These are phyloP conservation scores for Pogoniulus pusillus DNA, from an alignment of 2,797 vertebrate species.

Conservation along the genomic window DNA sequence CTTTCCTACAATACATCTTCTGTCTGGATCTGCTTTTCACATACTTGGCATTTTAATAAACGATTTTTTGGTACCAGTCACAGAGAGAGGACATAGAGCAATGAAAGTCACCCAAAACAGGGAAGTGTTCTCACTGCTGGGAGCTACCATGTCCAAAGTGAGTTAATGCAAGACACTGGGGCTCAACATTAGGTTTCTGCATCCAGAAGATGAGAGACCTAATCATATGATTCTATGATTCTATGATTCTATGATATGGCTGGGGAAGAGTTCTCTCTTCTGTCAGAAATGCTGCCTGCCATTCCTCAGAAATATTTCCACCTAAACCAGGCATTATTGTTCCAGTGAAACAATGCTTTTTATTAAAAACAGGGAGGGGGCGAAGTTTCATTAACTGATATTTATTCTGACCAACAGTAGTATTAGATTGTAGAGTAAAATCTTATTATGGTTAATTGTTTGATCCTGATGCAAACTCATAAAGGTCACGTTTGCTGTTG, in stretches of 20 bases:
- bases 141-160: not conserved
- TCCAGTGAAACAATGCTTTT: not conserved
- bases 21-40: not conserved
- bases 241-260: no score
- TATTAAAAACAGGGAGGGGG: not conserved
- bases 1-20: not conserved
- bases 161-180: not conserved
- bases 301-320: not conserved
- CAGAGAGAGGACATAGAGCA: not conserved
- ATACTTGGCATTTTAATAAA: not conserved
- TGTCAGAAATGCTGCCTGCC: constrained; percentile 11
- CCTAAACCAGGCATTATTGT: constrained; percentile 1
- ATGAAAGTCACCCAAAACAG: not conserved
- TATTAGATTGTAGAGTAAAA: constrained; percentile 24
- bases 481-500: constrained; percentile 58
- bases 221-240: no score
- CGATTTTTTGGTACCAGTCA: not conserved
- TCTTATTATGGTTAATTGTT: constrained; percentile 48
- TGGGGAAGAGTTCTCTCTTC: not conserved
- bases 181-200: not conserved
- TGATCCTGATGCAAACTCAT: constrained; percentile 45
- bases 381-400: not conserved
- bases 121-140: not conserved
- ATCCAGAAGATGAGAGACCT: not conserved
- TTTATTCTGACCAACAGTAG: constrained; percentile 18